Conservation (phyloP, 2,888 invertebrate species). For the Polydrusus cervinus region DNA sequence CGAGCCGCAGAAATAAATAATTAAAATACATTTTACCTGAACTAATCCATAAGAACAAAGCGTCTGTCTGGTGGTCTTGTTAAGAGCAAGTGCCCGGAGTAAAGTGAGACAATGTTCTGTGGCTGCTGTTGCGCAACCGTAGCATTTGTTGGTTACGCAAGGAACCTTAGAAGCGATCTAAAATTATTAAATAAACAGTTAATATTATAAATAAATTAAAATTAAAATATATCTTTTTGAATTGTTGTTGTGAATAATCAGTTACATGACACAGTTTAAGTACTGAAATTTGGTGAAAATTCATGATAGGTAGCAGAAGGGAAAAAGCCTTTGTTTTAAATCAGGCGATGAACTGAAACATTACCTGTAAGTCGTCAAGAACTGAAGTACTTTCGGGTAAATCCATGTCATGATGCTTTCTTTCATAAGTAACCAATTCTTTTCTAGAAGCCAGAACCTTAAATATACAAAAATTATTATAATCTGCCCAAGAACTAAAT, state of each 20-base stretch:
- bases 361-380: slow-evolving; percentile 61
- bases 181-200: too few relatives aligned
- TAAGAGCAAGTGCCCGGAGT: slow-evolving; percentile 90
- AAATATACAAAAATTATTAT: slow-evolving; percentile 12
- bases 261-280: too few relatives aligned
- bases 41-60: slow-evolving; percentile 90
- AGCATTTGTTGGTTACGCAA: slow-evolving; percentile 79
- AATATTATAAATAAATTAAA: too few relatives aligned
- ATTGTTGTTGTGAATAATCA: too few relatives aligned
- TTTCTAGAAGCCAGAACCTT: slow-evolving; percentile 84
- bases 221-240: too few relatives aligned
- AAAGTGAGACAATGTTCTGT: slow-evolving; percentile 95
- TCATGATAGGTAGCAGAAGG: too few relatives aligned
- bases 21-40: slow-evolving; percentile 67
- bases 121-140: slow-evolving; percentile 91
- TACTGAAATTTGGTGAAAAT: too few relatives aligned
- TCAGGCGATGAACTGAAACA: too few relatives aligned
- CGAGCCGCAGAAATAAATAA: neutral
- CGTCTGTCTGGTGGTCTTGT: slow-evolving; percentile 82
- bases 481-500: too few relatives aligned
- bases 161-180: slow-evolving; percentile 47
- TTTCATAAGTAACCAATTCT: slow-evolving; percentile 93
- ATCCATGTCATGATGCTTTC: slow-evolving; percentile 82
- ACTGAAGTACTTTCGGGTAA: slow-evolving; percentile 68
- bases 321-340: too few relatives aligned